Evolutionary conservation across 2,797 vertebrate species (phyloP).

Genomic region (Channallabes apus): DNA sequence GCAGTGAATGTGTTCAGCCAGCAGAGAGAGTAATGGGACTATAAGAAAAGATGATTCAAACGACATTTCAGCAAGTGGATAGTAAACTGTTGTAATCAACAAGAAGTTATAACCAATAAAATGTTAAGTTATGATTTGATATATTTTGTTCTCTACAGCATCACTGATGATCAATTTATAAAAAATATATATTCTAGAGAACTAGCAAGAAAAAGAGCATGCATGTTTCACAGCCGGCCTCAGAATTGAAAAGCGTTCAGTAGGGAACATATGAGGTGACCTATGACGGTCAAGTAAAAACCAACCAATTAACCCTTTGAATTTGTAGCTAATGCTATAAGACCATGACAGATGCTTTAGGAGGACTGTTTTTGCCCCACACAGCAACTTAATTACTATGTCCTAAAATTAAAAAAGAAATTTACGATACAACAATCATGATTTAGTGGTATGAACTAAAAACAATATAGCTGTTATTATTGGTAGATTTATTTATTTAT

Average conservation of each 20-base stretch:
- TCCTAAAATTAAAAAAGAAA: neutral
- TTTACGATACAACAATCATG: neutral
- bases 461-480: neutral
- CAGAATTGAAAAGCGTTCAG: neutral
- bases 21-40: conserved; percentile 4
- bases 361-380: neutral
- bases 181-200: neutral
- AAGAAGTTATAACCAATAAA: neutral
- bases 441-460: neutral
- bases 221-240: neutral
- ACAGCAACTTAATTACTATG: neutral
- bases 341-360: neutral
- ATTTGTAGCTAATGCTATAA: neutral
- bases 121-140: neutral
- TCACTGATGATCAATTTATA: too few relatives aligned
- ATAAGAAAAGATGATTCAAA: neutral
- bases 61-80: neutral
- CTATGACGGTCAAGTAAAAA: neutral
- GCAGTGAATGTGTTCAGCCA: conserved; percentile 17
- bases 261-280: neutral
- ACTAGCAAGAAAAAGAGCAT: too few relatives aligned
- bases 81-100: neutral
- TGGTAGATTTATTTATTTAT: neutral
- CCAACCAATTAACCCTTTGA: neutral
- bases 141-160: too few relatives aligned